Evolutionary conservation across 2,888 invertebrate genomes (phyloP).

Genomic region (Drosophila borborema): DNA sequence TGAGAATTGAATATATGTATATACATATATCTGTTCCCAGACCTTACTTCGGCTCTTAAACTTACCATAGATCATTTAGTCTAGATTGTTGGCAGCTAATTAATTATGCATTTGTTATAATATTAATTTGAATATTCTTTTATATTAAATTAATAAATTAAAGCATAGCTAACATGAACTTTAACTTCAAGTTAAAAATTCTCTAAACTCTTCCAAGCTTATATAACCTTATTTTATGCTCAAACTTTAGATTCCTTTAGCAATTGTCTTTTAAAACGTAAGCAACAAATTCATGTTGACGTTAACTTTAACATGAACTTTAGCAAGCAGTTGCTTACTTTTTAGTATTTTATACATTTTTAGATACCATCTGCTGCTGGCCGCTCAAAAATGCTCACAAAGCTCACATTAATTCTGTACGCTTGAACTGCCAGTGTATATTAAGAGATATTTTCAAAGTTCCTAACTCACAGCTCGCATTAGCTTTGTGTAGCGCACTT

Average conservation of each 20-base stretch:
- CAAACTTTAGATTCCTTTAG: neutral
- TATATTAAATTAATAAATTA: too few species aligned
- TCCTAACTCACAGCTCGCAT: neutral
- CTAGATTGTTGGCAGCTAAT: too few species aligned
- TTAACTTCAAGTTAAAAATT: neutral
- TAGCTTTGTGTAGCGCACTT: slow-evolving; percentile 46
- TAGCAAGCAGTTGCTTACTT: neutral
- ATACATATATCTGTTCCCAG: too few species aligned
- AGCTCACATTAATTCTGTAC: neutral
- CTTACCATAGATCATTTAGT: too few species aligned
- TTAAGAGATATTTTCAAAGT: slow-evolving; percentile 24
- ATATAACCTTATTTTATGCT: neutral
- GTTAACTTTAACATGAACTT: neutral
- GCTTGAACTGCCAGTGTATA: slow-evolving; percentile 8
- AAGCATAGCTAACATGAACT: neutral
- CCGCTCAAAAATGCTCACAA: neutral
- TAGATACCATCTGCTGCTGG: neutral
- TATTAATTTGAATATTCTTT: too few species aligned
- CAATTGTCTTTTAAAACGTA: neutral
- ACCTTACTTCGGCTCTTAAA: too few species aligned
- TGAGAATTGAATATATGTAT: too few species aligned
- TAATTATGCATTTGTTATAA: too few species aligned
- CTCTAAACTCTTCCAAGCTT: too few species aligned
- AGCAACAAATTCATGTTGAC: neutral
- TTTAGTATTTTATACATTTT: neutral